Evolutionary conservation across 2,888 invertebrate species (phyloP).

Genomic region (Craniophora ligustri): DNA sequence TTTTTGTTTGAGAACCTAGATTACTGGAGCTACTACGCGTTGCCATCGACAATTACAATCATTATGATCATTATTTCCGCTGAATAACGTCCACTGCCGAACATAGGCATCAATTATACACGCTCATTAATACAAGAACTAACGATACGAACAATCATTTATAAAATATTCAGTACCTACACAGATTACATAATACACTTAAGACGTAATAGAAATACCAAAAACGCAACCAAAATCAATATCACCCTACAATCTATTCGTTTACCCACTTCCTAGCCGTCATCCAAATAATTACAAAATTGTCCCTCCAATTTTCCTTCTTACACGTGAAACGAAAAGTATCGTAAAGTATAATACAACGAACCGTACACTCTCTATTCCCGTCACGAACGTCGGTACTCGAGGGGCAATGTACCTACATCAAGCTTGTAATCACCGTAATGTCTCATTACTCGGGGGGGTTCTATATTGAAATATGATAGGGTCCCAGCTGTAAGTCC

Average conservation of each 20-base stretch:
- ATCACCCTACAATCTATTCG: no score
- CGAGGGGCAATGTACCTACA: constrained; percentile 56
- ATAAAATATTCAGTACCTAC: no score
- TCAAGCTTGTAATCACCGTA: constrained; percentile 54
- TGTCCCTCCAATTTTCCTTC: constrained; percentile 10
- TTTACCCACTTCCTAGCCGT: not conserved
- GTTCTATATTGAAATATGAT: constrained; percentile 75
- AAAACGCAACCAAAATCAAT: not conserved
- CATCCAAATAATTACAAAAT: constrained; percentile 1
- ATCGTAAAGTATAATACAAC: constrained; percentile 22
- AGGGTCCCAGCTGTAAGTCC: constrained; percentile 73
- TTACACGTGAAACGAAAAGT: constrained; percentile 21
- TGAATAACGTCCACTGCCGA: no score
- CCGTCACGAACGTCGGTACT: constrained; percentile 44
- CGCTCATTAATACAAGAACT: no score
- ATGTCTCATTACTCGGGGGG: constrained; percentile 56
- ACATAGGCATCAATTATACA: no score
- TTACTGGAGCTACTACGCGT: no score
- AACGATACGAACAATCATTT: no score
- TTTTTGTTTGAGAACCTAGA: no score
- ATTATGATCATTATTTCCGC: no score
- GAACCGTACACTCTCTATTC: constrained; percentile 32
- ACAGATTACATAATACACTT: no score
- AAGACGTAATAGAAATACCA: no score
- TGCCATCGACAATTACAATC: no score